These are phyloP conservation scores for Bathynomus jamesi DNA, from an alignment of 1,140 invertebrate species.

Conservation along the genomic window DNA sequence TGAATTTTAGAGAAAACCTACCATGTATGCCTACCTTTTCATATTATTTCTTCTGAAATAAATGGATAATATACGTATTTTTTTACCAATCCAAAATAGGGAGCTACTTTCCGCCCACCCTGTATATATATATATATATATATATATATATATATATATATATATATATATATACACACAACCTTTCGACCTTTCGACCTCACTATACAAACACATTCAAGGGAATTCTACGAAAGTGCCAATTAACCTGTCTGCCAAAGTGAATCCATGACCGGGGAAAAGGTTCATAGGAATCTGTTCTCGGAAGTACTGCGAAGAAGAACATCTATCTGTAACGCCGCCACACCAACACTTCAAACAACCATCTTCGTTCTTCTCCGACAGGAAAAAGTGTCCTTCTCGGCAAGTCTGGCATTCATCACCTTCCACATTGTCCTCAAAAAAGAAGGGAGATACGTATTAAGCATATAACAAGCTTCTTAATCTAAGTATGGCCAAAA, in stretches of 20 bases:
- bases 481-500: too few species aligned
- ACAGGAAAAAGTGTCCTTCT: constrained; percentile 72
- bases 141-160: constrained; percentile 3
- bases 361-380: constrained; percentile 62
- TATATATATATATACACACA: constrained; percentile 8
- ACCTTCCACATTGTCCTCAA: constrained; percentile 67
- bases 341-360: constrained; percentile 90
- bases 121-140: constrained; percentile 7
- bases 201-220: not conserved
- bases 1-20: too few species aligned
- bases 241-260: constrained; percentile 57
- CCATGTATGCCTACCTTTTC: too few species aligned
- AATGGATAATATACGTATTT: too few species aligned
- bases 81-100: too few species aligned
- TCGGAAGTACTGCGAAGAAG: constrained; percentile 53
- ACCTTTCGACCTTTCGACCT: too few species aligned
- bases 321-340: constrained; percentile 67
- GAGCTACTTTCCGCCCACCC: too few species aligned
- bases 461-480: too few species aligned
- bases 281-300: constrained; percentile 60
- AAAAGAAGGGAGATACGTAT: too few species aligned
- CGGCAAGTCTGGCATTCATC: constrained; percentile 68
- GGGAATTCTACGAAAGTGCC: constrained; percentile 37
- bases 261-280: constrained; percentile 54
- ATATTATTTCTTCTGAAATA: too few species aligned